Percentiles rank a stretch among this genome's conserved stretches.
Conservation (phyloP, 2,888 invertebrate genomes). For the Exephanes ischioxanthus region DNA sequence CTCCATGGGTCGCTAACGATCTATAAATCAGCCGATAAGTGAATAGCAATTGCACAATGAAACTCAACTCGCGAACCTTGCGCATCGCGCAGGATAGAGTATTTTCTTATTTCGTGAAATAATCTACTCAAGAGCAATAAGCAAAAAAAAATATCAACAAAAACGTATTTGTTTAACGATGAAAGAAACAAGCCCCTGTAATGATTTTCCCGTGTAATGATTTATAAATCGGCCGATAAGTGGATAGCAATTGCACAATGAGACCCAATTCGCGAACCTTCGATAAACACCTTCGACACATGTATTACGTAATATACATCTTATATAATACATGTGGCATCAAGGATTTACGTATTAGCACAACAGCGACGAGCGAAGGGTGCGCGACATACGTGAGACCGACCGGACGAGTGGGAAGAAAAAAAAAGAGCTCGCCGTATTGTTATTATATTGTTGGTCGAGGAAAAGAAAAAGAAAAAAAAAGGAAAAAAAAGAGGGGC, state of each 20-base stretch:
- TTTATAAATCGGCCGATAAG: neutral
- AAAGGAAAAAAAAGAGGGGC: conserved; percentile 27
- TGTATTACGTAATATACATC: neutral
- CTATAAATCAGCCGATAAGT: conserved; percentile 7
- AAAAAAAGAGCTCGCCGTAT: conserved; percentile 38
- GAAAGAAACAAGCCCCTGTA: no score
- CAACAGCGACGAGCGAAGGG: conserved; percentile 11
- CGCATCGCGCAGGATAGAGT: no score
- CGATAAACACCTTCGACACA: conserved; percentile 12
- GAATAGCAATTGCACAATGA: conserved; percentile 14
- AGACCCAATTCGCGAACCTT: conserved; percentile 4
- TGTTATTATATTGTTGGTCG: conserved; percentile 37
- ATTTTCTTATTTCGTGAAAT: no score
- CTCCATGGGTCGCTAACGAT: neutral
- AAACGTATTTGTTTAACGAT: neutral
- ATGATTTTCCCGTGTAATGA: no score
- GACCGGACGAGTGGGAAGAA: conserved; percentile 39
- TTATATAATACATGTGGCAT: neutral
- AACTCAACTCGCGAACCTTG: neutral
- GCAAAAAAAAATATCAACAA: neutral
- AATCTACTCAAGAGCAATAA: no score
- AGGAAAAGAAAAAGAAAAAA: conserved; percentile 10
- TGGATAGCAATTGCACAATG: conserved; percentile 9
- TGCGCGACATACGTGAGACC: neutral
- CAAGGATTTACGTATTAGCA: no score